These are phyloP conservation scores for Hetaerina titia DNA, from an alignment of 2,888 invertebrate species.

Conservation along the genomic window DNA sequence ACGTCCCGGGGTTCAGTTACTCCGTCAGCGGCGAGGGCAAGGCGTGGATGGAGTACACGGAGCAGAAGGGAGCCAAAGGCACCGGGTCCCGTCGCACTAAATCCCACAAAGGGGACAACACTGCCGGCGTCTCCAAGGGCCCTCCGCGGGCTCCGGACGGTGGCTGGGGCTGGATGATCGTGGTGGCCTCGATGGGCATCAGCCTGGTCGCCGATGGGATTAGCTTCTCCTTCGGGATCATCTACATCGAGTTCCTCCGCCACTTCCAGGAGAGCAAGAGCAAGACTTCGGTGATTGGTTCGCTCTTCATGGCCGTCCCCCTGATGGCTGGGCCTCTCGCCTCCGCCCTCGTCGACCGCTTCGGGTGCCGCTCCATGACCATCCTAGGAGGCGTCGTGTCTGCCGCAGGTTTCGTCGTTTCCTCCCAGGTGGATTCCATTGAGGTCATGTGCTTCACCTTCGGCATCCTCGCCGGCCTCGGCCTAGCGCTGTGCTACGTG, in stretches of 20 bases:
- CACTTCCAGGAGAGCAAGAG: constrained; percentile 92
- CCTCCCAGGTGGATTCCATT: constrained; percentile 87
- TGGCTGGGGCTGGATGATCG: constrained; percentile 96
- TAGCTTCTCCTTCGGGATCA: constrained; percentile 94
- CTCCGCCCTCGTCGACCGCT: constrained; percentile 89
- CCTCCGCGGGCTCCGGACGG: constrained; percentile 85
- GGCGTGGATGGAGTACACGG: neutral
- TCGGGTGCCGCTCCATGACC: constrained; percentile 89
- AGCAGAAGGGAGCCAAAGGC: neutral
- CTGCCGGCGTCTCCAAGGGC: neutral
- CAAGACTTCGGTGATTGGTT: constrained; percentile 94
- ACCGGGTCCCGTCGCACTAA: neutral
- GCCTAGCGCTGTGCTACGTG: constrained; percentile 91
- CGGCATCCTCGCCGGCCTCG: constrained; percentile 90
- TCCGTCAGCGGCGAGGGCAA: constrained; percentile 2
- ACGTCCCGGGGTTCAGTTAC: neutral
- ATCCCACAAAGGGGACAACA: neutral
- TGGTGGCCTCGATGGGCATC: constrained; percentile 92
- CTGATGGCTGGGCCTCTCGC: constrained; percentile 91
- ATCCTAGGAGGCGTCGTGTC: constrained; percentile 89
- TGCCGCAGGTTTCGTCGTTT: constrained; percentile 87
- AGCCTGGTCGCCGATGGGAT: constrained; percentile 95
- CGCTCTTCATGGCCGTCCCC: constrained; percentile 95
- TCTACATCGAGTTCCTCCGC: constrained; percentile 90
- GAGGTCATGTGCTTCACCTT: constrained; percentile 89